A percentile compares a stretch with the other conserved stretches of the same genome.
Evolutionary conservation across 2,797 vertebrate species (phyloP).

Genomic region (Vultur gryphus): DNA sequence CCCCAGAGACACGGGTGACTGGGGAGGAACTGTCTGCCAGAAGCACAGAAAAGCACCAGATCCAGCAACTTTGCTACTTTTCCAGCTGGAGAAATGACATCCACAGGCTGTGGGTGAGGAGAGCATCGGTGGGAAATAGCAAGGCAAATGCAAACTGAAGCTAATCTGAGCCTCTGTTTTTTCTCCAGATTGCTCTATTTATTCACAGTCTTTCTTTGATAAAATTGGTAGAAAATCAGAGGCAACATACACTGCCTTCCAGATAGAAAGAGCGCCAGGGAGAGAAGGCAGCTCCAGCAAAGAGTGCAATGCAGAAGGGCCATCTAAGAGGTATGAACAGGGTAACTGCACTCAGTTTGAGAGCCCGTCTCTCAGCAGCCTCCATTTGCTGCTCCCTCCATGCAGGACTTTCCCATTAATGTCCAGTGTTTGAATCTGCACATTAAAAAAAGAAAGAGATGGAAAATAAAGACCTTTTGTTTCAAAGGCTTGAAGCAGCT

Average conservation of each 20-base stretch:
- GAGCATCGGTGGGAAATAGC: neutral
- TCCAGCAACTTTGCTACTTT: neutral
- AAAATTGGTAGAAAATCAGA: constrained; percentile 32
- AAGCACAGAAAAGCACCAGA: neutral
- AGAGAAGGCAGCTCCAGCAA: neutral
- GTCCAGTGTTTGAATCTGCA: neutral
- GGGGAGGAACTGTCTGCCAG: neutral
- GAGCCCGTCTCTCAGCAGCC: neutral
- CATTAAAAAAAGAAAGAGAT: neutral
- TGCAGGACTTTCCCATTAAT: neutral
- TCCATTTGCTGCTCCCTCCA: neutral
- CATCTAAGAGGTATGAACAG: neutral
- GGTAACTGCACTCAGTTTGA: neutral
- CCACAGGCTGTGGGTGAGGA: neutral
- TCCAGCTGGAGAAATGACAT: neutral
- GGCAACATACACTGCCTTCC: neutral
- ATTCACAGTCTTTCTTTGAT: constrained; percentile 1
- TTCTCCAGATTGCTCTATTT: constrained; percentile 20
- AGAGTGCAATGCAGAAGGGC: neutral
- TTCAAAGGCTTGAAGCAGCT: neutral
- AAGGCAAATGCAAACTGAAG: neutral
- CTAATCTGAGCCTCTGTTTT: constrained; percentile 4
- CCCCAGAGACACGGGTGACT: neutral
- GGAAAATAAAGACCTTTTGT: neutral
- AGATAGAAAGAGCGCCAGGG: neutral